phyloP scores from a whole-genome alignment of 2,113 vertebrate genomes.

The Melanocharis versteri region DNA sequence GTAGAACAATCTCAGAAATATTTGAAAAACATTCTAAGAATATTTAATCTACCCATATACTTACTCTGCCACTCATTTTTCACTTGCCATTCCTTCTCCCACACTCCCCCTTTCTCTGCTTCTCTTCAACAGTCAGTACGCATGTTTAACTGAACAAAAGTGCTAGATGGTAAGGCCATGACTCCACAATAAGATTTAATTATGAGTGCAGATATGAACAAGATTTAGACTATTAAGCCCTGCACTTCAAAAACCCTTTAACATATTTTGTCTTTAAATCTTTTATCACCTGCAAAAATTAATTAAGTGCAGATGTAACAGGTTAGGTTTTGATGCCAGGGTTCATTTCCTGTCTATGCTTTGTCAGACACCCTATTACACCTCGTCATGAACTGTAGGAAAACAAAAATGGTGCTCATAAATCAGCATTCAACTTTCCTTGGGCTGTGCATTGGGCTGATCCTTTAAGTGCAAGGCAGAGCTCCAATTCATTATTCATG shows the following conservation, averaged over 20 bases:
- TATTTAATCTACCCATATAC: background rate
- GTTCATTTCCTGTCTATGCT: constrained; percentile 99
- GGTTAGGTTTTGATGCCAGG: constrained; percentile 92
- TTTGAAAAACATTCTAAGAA: background rate
- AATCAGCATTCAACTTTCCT: constrained; percentile 84
- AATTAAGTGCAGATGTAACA: constrained; percentile 96
- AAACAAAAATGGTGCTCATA: constrained; percentile 82
- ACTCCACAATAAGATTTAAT: constrained; percentile 79
- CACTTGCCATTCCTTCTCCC: background rate
- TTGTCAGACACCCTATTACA: constrained; percentile 95
- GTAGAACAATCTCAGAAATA: background rate
- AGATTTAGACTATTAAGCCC: constrained; percentile 76
- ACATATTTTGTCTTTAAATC: constrained; percentile 89
- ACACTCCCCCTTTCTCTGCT: constrained; percentile 23
- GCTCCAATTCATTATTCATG: constrained; percentile 78
- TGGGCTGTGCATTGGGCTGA: constrained; percentile 69
- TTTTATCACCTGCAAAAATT: constrained; percentile 98
- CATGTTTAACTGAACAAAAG: constrained; percentile 57
- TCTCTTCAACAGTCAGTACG: constrained; percentile 47
- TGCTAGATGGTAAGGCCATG: constrained; percentile 67
- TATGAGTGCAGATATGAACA: constrained; percentile 78
- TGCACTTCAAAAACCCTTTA: constrained; percentile 82
- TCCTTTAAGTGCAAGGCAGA: constrained; percentile 70
- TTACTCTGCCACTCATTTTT: constrained; percentile 29
- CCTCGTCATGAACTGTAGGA: constrained; percentile 88